Percentiles rank a stretch among this genome's conserved stretches.
phyloP scores from a whole-genome alignment of 2,113 vertebrate species.

The Pachypanchax playfairii region DNA sequence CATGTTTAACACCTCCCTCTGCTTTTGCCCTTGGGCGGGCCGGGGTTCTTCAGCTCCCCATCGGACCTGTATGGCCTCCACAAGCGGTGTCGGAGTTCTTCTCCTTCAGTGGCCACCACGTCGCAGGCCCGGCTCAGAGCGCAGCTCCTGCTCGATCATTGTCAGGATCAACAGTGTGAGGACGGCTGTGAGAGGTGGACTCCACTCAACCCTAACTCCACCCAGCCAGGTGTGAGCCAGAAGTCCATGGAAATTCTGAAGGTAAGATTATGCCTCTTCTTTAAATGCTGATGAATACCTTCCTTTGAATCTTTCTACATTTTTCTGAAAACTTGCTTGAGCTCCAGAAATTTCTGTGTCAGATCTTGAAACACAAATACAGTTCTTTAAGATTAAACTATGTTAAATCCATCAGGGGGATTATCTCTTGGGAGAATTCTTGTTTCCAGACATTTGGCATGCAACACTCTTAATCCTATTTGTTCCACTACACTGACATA shows the following conservation, averaged over 20 bases:
- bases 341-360: slow-evolving; percentile 44
- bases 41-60: slow-evolving; percentile 77
- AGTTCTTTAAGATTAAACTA: slow-evolving; percentile 60
- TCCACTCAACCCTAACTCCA: slow-evolving; percentile 70
- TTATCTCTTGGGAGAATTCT: slow-evolving; percentile 81
- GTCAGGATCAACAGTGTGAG: slow-evolving; percentile 85
- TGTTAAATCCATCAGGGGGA: slow-evolving; percentile 74
- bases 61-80: slow-evolving; percentile 85
- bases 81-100: slow-evolving; percentile 81
- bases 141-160: slow-evolving; percentile 85
- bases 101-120: slow-evolving; percentile 82
- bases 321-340: slow-evolving; percentile 12
- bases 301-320: background rate
- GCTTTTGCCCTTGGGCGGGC: slow-evolving; percentile 53
- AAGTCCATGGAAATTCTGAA: slow-evolving; percentile 89
- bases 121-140: slow-evolving; percentile 86
- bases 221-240: slow-evolving; percentile 77
- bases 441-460: slow-evolving; percentile 82
- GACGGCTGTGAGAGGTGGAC: slow-evolving; percentile 83
- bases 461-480: slow-evolving; percentile 89
- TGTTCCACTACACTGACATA: slow-evolving; percentile 86
- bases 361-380: slow-evolving; percentile 55
- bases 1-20: slow-evolving; percentile 47
- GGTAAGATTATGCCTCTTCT: slow-evolving; percentile 74
- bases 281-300: background rate